phyloP scores from a whole-genome alignment of 2,113 vertebrate species.

The Austrofundulus limnaeus region DNA sequence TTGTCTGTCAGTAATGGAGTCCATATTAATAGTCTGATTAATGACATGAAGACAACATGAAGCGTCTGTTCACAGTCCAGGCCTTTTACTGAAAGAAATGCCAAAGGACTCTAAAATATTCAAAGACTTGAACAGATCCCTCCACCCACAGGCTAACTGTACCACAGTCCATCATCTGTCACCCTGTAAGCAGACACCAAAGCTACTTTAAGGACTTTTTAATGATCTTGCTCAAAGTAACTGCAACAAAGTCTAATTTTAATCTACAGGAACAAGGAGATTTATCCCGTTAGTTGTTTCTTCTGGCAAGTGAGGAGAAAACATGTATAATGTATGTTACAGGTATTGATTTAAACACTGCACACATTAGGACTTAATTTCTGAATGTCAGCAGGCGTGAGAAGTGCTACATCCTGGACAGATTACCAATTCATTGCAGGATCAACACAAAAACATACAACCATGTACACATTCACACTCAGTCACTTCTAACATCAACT shows the following conservation, averaged over 20 bases:
- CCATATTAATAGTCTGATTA: conserved; percentile 5
- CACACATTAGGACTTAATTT: neutral
- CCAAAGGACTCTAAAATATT: conserved; percentile 69
- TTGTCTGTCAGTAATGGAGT: no score
- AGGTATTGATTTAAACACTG: no score
- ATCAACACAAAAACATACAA: no score
- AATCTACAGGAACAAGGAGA: neutral
- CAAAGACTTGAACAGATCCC: conserved; percentile 64
- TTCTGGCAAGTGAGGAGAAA: neutral
- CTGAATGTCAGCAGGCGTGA: neutral
- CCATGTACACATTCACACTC: no score
- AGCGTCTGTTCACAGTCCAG: conserved; percentile 40
- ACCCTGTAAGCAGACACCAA: conserved; percentile 30
- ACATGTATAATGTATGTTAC: neutral
- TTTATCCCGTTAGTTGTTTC: neutral
- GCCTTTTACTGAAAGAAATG: conserved; percentile 65
- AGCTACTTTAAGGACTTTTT: conserved; percentile 37
- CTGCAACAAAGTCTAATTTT: neutral
- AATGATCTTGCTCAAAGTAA: conserved; percentile 17
- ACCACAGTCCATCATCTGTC: conserved; percentile 45
- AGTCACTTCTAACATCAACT: no score
- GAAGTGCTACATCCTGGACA: no score
- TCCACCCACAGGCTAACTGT: conserved; percentile 36
- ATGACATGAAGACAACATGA: conserved; percentile 40
- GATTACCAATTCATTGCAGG: no score